phyloP scores from a whole-genome alignment of 2,113 vertebrate genomes.

The Periophthalmodon schlosseri region DNA sequence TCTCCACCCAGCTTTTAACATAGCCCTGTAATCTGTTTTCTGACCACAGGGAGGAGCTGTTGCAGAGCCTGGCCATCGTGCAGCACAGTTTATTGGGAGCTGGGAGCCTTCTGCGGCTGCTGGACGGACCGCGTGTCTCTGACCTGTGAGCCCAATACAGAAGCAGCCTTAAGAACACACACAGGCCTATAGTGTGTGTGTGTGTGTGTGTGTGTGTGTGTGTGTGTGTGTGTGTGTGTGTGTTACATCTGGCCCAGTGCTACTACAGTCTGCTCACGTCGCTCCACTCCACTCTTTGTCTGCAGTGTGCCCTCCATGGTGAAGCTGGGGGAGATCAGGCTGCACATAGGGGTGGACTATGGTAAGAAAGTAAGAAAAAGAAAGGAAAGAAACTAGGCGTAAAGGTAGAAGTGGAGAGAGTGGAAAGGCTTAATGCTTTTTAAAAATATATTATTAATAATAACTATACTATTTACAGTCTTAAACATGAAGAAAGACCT shows the following conservation, averaged over 20 bases:
- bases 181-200: background rate
- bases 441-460: background rate
- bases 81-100: slow-evolving; percentile 92
- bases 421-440: background rate
- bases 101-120: slow-evolving; percentile 86
- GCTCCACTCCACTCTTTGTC: slow-evolving; percentile 41
- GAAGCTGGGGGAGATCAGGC: slow-evolving; percentile 88
- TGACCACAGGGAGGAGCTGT: slow-evolving; percentile 87
- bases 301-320: slow-evolving; percentile 89
- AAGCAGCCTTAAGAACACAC: slow-evolving; percentile 3
- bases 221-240: too few relatives aligned
- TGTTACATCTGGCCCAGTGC: background rate
- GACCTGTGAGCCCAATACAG: slow-evolving; percentile 83
- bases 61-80: slow-evolving; percentile 90
- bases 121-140: slow-evolving; percentile 85
- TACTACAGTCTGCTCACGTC: slow-evolving; percentile 28
- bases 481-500: too few relatives aligned
- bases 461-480: too few relatives aligned
- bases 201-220: too few relatives aligned
- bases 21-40: slow-evolving; percentile 23
- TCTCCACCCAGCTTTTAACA: background rate
- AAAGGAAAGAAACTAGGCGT: background rate
- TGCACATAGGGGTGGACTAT: slow-evolving; percentile 88
- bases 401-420: background rate
- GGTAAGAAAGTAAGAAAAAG: slow-evolving; percentile 74